phyloP scores from a whole-genome alignment of 2,888 invertebrate genomes.

The Drosophila kuntzei region DNA sequence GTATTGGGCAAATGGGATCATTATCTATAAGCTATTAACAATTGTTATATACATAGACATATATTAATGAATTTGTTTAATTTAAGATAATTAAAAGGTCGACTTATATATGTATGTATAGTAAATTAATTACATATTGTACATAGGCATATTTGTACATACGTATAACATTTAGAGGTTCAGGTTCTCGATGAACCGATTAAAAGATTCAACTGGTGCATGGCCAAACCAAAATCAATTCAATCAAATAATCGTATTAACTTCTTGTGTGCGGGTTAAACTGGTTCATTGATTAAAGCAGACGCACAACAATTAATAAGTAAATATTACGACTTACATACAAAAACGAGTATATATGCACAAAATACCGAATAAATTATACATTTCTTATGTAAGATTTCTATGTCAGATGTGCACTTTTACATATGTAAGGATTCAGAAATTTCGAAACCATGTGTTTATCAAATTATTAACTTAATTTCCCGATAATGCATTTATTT shows the following conservation, averaged over 20 bases:
- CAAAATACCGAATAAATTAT: slow-evolving; percentile 18
- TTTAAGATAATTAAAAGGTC: slow-evolving; percentile 23
- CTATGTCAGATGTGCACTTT: slow-evolving; percentile 29
- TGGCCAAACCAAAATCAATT: slow-evolving; percentile 8
- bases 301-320: slow-evolving; percentile 9
- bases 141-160: slow-evolving; percentile 26
- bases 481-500: slow-evolving; percentile 1
- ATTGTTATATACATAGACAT: slow-evolving; percentile 56
- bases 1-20: slow-evolving; percentile 95
- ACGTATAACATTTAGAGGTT: slow-evolving; percentile 22
- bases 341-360: slow-evolving; percentile 15
- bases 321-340: slow-evolving; percentile 11
- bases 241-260: slow-evolving; percentile 17
- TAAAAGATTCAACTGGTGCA: slow-evolving; percentile 12
- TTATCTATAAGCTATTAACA: slow-evolving; percentile 89
- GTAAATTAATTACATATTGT: slow-evolving; percentile 8
- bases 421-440: slow-evolving; percentile 22
- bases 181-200: slow-evolving; percentile 16
- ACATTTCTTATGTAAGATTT: slow-evolving; percentile 24
- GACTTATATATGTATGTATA: slow-evolving; percentile 24
- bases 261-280: slow-evolving; percentile 14
- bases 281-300: slow-evolving; percentile 20
- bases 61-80: slow-evolving; percentile 50
- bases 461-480: slow-evolving; percentile 1
- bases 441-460: slow-evolving; percentile 1